phyloP scores from a whole-genome alignment of 2,113 vertebrate genomes.

The Psophia crepitans region DNA sequence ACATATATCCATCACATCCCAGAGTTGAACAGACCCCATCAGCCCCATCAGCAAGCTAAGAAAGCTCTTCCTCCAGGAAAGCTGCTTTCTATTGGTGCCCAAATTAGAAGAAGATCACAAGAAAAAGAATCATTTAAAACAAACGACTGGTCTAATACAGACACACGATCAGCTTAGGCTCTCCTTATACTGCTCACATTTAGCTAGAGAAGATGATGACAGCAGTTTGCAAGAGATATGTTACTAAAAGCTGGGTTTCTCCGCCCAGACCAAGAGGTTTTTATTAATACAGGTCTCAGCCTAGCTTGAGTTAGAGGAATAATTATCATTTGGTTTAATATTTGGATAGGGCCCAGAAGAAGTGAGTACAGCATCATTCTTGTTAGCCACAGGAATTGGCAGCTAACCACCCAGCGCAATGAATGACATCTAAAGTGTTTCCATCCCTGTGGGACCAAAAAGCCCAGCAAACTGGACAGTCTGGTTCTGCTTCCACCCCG shows the following conservation, averaged over 20 bases:
- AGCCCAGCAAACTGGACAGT: slow-evolving; percentile 12
- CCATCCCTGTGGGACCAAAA: slow-evolving; percentile 17
- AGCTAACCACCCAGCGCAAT: slow-evolving; percentile 6
- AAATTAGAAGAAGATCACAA: not conserved
- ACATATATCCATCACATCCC: slow-evolving; percentile 14
- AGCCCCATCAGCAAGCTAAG: not conserved
- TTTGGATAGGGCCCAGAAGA: not conserved
- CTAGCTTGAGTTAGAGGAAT: not conserved
- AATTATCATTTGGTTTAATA: not conserved
- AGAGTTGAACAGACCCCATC: slow-evolving; percentile 1
- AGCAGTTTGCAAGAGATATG: not conserved
- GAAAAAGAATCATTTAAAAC: not conserved
- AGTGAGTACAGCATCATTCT: not conserved
- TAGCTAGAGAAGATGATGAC: not conserved
- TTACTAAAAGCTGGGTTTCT: not conserved
- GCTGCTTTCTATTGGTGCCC: not conserved
- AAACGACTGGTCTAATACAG: not conserved
- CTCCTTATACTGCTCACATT: not conserved
- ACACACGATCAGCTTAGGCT: not conserved
- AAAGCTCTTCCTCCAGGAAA: slow-evolving; percentile 44
- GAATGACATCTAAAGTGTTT: not conserved
- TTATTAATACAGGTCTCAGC: not conserved
- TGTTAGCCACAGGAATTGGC: slow-evolving; percentile 2
- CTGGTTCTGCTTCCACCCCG: not conserved
- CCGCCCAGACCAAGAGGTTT: not conserved